Percentiles rank a stretch among this genome's conserved stretches.
Evolutionary conservation across 2,113 vertebrate genomes (phyloP).

Genomic region (Gallinago media): DNA sequence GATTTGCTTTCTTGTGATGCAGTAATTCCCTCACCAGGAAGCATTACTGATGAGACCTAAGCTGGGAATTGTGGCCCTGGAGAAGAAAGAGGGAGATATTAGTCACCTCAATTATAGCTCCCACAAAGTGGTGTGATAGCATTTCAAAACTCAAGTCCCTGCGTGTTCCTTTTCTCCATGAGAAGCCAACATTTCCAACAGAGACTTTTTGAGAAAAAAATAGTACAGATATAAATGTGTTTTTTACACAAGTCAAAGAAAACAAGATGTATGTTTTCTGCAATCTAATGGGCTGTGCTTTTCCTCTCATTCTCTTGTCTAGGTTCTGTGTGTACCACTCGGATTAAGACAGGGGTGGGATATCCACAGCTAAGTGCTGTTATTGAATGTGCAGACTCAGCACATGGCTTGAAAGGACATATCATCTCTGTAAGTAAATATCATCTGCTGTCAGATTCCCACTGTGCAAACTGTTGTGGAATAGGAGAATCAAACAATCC

Average conservation of each 20-base stretch:
- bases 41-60: not conserved
- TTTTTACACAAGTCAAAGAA: not conserved
- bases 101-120: not conserved
- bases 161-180: not conserved
- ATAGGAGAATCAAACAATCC: not conserved
- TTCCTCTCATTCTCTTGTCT: not conserved
- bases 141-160: not conserved
- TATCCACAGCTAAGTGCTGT: constrained; percentile 98
- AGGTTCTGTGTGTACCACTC: constrained; percentile 98
- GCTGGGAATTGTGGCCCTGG: not conserved
- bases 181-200: not conserved
- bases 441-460: not conserved
- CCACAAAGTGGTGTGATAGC: not conserved
- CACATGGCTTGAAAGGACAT: constrained; percentile 96
- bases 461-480: not conserved
- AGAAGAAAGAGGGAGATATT: not conserved
- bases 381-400: constrained; percentile 98
- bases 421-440: constrained; percentile 93
- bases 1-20: not conserved
- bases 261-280: not conserved
- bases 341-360: constrained; percentile 97
- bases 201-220: not conserved
- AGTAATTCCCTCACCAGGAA: not conserved
- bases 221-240: not conserved
- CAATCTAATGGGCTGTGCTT: not conserved